Evolutionary conservation across 92 coral and sea anemone genomes (phyloP).

Genomic region (Heliopora coerulea): DNA sequence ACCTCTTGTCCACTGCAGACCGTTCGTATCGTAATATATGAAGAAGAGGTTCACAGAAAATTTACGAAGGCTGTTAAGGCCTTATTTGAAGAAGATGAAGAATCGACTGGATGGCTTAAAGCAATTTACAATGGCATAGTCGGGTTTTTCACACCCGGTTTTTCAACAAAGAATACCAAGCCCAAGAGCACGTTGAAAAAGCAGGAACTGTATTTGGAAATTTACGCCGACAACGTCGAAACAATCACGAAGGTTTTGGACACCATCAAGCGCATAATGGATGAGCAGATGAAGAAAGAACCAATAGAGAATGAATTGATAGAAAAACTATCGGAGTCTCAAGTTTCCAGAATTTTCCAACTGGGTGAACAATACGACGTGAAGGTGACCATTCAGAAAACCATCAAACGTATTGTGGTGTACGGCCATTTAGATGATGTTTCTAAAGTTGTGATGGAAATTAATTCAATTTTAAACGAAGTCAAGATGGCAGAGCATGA

Average conservation of each 20-base stretch:
- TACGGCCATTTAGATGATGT: conserved; percentile 56
- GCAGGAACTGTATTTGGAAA: neutral
- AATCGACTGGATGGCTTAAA: conserved; percentile 32
- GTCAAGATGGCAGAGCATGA: conserved; percentile 53
- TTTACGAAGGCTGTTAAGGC: conserved; percentile 27
- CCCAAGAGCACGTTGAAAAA: neutral
- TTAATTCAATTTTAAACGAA: conserved; percentile 44
- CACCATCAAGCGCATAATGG: conserved; percentile 41
- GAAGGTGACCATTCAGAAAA: conserved; percentile 38
- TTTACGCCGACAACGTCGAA: conserved; percentile 22
- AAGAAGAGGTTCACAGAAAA: conserved; percentile 25
- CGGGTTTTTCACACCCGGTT: neutral
- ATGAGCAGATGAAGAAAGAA: conserved; percentile 46
- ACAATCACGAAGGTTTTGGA: conserved; percentile 38
- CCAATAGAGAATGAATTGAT: conserved; percentile 51
- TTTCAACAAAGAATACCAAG: neutral
- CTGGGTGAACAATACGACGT: conserved; percentile 30
- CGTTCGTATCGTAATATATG: conserved; percentile 63
- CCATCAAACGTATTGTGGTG: conserved; percentile 49
- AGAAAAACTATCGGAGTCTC: conserved; percentile 52
- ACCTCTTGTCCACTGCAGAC: conserved; percentile 39
- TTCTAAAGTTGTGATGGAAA: conserved; percentile 12
- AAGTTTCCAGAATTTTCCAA: conserved; percentile 32
- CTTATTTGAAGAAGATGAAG: conserved; percentile 21
- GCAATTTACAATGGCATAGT: neutral